Base-by-base conservation (phyloP, 2,113 vertebrate genomes). In the Crypturellus undulatus region DNA sequence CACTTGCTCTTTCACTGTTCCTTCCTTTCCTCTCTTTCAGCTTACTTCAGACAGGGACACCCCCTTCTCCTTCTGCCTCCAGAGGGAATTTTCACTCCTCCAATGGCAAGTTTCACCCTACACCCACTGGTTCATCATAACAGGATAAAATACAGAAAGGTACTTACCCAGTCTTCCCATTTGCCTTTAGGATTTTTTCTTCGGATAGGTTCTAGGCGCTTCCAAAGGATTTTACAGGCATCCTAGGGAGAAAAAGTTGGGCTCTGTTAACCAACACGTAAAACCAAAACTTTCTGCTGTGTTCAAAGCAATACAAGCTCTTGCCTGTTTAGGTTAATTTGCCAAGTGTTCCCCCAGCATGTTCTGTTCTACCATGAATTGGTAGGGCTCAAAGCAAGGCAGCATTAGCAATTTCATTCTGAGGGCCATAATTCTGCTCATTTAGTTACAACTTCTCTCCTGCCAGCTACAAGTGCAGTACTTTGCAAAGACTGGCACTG, bases 131-230 rank as follows among this genome's bases (percentile, higher is more conserved):
- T 47, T 42, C 20, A 52, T 90, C 12, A 42, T 84, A 76, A 42
- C 49, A 68, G 42, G 49, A 77, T 84, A 26, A 80, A 64, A 58
- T 17, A 52, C 12, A 79, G 42, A 36, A 49, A 52, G 63, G 21
- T 15, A 71, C 95, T 96, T 97, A 99, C 98, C 98, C 98, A 99
- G 56, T 97, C 98, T 87, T 99, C 97, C 99, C 98, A 99, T 52
- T 97, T 96, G 43, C 98, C 98, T 36, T 97, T 92, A 13, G 98
- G 98, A 89, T 98, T 92, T 84, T 97, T 95, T 93, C 97, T 95
- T 56, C 97, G 97, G 91, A 99, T 60, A 9, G 98, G 98, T 60
- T 98, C 97, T n/a, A 99, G 98, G 28, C 97, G 94, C 89, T 97
- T 97, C 92, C 98, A 97, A 71, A 99, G 96, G 79, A 84, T 98